Evolutionary conservation across 2,888 invertebrate genomes (phyloP).

Genomic region (Lycocerus yunnanus): DNA sequence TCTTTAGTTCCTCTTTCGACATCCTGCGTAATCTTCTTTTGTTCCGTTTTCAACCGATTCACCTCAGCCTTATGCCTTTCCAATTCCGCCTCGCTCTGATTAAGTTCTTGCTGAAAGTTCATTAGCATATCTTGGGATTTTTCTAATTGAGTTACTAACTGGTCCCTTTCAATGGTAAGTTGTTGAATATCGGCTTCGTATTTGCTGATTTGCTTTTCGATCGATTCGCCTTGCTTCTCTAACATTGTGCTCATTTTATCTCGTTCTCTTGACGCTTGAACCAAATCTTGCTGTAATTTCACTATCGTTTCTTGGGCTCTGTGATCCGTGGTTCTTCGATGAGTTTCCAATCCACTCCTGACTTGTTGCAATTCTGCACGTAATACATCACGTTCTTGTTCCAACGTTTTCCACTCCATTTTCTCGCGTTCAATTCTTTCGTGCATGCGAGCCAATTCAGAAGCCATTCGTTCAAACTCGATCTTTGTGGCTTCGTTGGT

Average conservation of each 20-base stretch:
- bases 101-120: conserved; percentile 90
- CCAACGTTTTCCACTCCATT: conserved; percentile 70
- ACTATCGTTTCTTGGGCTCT: conserved; percentile 73
- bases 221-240: conserved; percentile 78
- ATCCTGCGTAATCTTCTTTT: conserved; percentile 72
- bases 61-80: conserved; percentile 82
- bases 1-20: conserved; percentile 73
- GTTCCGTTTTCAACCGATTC: conserved; percentile 72
- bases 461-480: conserved; percentile 83
- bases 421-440: conserved; percentile 78
- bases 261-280: conserved; percentile 71
- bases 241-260: conserved; percentile 78
- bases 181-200: conserved; percentile 85
- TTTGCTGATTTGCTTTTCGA: conserved; percentile 85
- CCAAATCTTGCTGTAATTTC: conserved; percentile 74
- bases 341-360: conserved; percentile 66
- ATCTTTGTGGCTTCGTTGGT: conserved; percentile 81
- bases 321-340: conserved; percentile 68
- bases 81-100: conserved; percentile 79
- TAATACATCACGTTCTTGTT: conserved; percentile 75
- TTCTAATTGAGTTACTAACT: conserved; percentile 85
- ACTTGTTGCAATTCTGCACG: conserved; percentile 71
- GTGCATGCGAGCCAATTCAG: conserved; percentile 79
- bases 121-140: conserved; percentile 92
- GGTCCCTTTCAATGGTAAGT: conserved; percentile 82